Base-by-base conservation (phyloP, 2,888 invertebrate species). In the Campoplex capitator region DNA sequence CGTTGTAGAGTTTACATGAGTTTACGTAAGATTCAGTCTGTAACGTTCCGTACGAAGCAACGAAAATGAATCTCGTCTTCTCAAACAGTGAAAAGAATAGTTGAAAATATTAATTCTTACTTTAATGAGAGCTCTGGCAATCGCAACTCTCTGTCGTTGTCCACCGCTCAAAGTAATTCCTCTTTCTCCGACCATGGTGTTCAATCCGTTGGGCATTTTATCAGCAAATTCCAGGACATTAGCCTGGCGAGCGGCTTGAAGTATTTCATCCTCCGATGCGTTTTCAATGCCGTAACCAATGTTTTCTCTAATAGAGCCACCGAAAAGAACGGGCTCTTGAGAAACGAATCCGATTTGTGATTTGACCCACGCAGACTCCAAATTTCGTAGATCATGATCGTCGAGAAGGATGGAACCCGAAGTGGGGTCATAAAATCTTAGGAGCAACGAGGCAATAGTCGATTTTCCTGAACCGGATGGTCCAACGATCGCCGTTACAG, bases 391-490 rank as follows among this genome's bases (percentile, higher is more conserved):
- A 94, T 98, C 96, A 0, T 96, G 94, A 8, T 97, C 97, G 93
- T 99, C 99, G 35, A 99, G 93, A 73, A 95, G 93, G 77, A 99
- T 95, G 9, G 93, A 93, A 0, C 98, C 98, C 85, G 94, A 91
- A 3, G 95, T 95, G 0, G 99, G 98, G 93, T 99, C 98, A 93
- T 99, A 99, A 0, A 98, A 95, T 91, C 99, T 95, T 74, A 99
- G 95, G 87, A 99, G 95, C 1, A 99, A 95, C 0, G 97, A 95
- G 0, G 97, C 98, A 84, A 99, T 95, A 0, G 99, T 99, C 74
- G 98, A 98, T 94, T 99, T 99, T 0, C 99, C 99, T 42, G 98
- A 98, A 0, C 99, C 99, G 84, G 98, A 99, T 0, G 98, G 95
- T 0, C 99, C 99, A 0, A 99, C 97, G 23, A 97, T 93, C 0